These are phyloP conservation scores for Cathartes aura DNA, from an alignment of 2,113 vertebrate species.

Conservation along the genomic window DNA sequence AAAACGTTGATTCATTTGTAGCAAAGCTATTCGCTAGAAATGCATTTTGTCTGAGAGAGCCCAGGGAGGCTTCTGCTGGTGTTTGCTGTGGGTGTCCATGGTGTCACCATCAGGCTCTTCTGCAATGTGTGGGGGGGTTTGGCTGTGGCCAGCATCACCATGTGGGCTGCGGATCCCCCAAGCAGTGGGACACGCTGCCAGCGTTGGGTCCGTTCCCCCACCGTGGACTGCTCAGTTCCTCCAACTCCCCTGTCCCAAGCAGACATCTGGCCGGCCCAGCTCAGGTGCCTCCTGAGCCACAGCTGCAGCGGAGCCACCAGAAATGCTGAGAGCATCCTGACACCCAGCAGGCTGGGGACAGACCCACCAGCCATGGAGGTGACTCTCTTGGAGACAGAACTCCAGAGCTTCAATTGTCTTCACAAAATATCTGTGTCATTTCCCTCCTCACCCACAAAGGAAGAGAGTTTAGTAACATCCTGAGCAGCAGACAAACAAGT, in stretches of 20 bases:
- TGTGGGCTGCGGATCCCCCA: neutral
- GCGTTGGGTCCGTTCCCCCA: neutral
- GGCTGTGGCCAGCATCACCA: neutral
- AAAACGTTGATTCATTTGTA: neutral
- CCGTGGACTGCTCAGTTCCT: neutral
- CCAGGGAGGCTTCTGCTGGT: neutral
- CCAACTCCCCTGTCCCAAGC: neutral
- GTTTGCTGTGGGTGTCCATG: neutral
- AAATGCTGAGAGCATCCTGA: neutral
- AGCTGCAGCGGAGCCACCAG: neutral
- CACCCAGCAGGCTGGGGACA: neutral
- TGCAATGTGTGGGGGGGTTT: neutral
- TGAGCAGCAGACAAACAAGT: constrained; percentile 33
- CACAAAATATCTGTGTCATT: neutral
- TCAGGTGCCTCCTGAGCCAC: neutral
- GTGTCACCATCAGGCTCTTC: neutral
- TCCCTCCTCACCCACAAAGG: neutral
- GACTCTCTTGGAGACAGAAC: neutral
- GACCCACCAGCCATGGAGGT: neutral
- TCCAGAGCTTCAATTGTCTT: neutral
- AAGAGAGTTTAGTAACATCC: constrained; percentile 41
- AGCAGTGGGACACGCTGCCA: rapidly evolving
- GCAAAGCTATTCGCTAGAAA: neutral
- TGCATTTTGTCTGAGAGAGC: neutral
- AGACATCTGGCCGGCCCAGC: neutral